Conservation (phyloP, 2,797 vertebrate genomes). For the Hydrolagus colliei region DNA sequence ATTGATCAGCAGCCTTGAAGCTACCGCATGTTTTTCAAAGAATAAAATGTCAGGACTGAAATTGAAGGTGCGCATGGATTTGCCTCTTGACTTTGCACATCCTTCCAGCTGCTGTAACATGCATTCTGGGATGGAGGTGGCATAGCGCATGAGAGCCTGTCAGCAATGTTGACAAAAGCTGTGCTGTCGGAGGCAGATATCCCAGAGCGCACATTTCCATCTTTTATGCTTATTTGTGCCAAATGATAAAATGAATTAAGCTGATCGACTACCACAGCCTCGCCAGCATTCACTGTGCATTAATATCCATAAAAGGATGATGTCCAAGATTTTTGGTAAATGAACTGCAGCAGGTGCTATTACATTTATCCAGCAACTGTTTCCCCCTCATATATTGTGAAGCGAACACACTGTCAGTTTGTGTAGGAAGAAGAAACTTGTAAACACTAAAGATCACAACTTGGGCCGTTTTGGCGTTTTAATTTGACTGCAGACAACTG, state of each 20-base stretch:
- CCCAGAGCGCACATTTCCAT: not conserved
- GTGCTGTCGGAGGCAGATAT: not conserved
- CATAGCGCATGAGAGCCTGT: not conserved
- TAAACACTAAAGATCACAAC: not conserved
- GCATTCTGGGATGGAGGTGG: not conserved
- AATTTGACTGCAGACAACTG: too few relatives aligned
- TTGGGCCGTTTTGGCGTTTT: not conserved
- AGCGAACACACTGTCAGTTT: not conserved
- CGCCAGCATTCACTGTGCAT: slow-evolving; percentile 20
- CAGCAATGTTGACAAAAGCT: not conserved
- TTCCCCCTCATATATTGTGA: not conserved
- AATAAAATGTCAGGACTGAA: not conserved
- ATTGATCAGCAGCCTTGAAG: not conserved
- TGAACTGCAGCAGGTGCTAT: not conserved
- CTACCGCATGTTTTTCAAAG: not conserved
- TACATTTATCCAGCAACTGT: slow-evolving; percentile 8
- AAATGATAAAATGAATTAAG: slow-evolving; percentile 24
- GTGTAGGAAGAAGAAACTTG: not conserved
- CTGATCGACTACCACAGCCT: slow-evolving; percentile 14
- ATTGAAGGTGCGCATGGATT: not conserved
- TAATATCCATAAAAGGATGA: slow-evolving; percentile 3
- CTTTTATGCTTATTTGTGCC: slow-evolving; percentile 1
- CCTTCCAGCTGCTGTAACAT: not conserved
- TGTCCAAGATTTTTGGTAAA: slow-evolving; percentile 21
- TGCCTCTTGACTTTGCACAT: not conserved